These are phyloP conservation scores for Hypotaenidia okinawae DNA, from an alignment of 2,797 vertebrate species.

Conservation along the genomic window DNA sequence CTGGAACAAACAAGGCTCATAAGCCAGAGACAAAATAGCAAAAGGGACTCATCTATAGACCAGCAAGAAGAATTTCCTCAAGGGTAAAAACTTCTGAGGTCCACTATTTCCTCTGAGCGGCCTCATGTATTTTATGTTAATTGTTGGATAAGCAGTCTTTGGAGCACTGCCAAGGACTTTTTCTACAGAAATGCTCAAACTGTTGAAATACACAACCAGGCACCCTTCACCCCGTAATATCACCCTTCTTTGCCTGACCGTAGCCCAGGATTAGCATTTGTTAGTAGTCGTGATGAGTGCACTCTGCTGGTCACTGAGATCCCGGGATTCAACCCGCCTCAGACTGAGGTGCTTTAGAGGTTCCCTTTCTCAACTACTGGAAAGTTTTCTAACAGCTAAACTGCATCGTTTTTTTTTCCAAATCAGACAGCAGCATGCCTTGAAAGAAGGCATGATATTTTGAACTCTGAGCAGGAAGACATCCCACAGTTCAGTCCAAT, in stretches of 20 bases:
- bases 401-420: background rate
- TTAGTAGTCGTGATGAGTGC: conserved; percentile 22
- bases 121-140: background rate
- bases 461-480: background rate
- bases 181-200: background rate
- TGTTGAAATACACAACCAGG: background rate
- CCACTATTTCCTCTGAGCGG: background rate
- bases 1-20: background rate
- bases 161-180: background rate
- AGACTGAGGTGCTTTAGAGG: background rate
- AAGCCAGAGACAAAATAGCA: background rate
- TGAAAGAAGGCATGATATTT: background rate
- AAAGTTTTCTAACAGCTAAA: background rate
- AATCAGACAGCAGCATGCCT: background rate
- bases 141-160: background rate
- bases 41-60: background rate
- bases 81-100: background rate
- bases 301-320: conserved; percentile 41
- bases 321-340: background rate
- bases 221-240: background rate
- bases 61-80: background rate
- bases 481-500: background rate
- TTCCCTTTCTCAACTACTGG: background rate
- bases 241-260: background rate
- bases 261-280: background rate